Percentiles rank a stretch among this genome's conserved stretches.
phyloP scores from a whole-genome alignment of 2,888 invertebrate genomes.

The Kuschelorhynchus macadamiae region DNA sequence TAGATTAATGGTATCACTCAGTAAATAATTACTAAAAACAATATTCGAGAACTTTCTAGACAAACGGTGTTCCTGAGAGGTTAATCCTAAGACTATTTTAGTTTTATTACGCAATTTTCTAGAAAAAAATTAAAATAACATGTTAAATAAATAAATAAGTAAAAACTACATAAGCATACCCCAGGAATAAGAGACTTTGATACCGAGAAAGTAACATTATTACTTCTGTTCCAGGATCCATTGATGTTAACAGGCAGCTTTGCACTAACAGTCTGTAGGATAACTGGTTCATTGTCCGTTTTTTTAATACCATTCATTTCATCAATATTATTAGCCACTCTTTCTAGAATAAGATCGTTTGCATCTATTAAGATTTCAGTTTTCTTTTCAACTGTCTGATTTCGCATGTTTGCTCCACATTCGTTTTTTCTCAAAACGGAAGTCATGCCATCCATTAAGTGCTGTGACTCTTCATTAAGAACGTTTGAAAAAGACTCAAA shows the following conservation, averaged over 20 bases:
- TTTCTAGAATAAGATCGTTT: constrained; percentile 87
- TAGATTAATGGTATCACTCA: too few species aligned
- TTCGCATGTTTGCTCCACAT: constrained; percentile 72
- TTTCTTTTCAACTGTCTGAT: constrained; percentile 75
- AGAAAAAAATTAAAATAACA: too few species aligned
- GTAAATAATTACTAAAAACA: too few species aligned
- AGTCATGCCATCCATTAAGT: constrained; percentile 75
- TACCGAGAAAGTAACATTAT: constrained; percentile 58
- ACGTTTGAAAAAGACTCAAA: constrained; percentile 81
- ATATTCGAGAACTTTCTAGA: too few species aligned
- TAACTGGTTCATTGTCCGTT: constrained; percentile 69
- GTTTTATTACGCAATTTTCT: too few species aligned
- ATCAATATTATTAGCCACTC: constrained; percentile 82
- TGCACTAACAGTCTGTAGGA: constrained; percentile 68
- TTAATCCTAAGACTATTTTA: too few species aligned
- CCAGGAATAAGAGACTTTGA: constrained; percentile 25
- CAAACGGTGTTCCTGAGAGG: too few species aligned
- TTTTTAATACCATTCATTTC: constrained; percentile 75
- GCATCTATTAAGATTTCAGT: constrained; percentile 85
- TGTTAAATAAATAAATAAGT: too few species aligned
- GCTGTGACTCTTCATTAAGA: constrained; percentile 75
- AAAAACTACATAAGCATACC: background rate
- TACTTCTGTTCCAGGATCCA: constrained; percentile 75
- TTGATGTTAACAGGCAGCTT: constrained; percentile 70
- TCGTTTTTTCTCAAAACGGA: constrained; percentile 72